Base-by-base conservation (phyloP, 2,888 invertebrate genomes). In the Eristalis intricaria region DNA sequence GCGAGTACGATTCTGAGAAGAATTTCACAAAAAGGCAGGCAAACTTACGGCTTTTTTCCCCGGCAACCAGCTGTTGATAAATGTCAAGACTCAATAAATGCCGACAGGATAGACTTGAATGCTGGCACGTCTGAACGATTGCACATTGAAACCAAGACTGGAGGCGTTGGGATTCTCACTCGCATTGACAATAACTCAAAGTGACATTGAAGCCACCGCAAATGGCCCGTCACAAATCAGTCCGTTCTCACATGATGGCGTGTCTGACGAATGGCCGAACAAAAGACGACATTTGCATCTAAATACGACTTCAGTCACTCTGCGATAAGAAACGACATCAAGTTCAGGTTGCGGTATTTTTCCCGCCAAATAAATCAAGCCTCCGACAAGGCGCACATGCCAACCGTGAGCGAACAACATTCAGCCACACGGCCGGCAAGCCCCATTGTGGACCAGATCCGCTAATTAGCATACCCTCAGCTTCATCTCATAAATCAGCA, bases 381-480 rank as follows among this genome's bases (percentile, higher is more conserved):
- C 35, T 7, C 29, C 8, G 35, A 69, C 19, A 56, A 11, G 26
- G 11, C 11, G 50, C 50, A n/a, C 50, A 50, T 50, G 50, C 50
- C 19, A n/a, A 19, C 19, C 50, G 19, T 8, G 50, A 50, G 50
- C n/a, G 50, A 38, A 38, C 38, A 38, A 38, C 38, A 38, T 38
- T 10, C 38, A 38, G 13, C 38, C 13, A 13, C 38, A 38, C 35
- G n/a, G n/a, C 56, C 69, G 69, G 69, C 58, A 58, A 35, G 4
- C 4, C 19, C 5, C 26, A 13, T 38, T 19, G 50, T 26, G 5
- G 69, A 26, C 64, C 56, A 65, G 70, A 78, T 65, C 58, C 22
- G 40, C 38, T 58, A 64, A 78, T 71, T 78, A 78, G 78, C 78
- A 78, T 78, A 71, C 19, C 23, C 26, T 22, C 64, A 65, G 40